Conservation (phyloP, 2,888 invertebrate genomes). For the Chirona hameri region DNA sequence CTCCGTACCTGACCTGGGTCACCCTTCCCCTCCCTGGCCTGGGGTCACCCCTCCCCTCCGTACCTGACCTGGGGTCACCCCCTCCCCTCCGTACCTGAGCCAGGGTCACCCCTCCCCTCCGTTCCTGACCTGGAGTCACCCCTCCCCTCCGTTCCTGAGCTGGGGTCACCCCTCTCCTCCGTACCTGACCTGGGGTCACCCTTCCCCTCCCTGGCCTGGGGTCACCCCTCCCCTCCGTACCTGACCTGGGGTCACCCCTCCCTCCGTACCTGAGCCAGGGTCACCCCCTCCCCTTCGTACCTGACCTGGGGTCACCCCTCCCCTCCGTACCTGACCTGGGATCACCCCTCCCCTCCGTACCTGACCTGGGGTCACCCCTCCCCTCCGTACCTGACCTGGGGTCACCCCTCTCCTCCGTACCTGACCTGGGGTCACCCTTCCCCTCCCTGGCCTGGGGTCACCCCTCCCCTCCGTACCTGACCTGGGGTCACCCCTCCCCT, state of each 20-base stretch:
- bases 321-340: too few species aligned
- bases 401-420: background rate
- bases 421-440: background rate
- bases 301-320: too few species aligned
- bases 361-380: background rate
- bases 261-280: background rate
- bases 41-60: background rate
- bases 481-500: background rate
- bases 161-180: background rate
- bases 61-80: background rate
- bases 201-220: too few species aligned
- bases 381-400: too few species aligned
- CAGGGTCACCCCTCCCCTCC: background rate
- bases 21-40: too few species aligned
- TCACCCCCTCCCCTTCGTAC: background rate
- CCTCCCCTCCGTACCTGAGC: too few species aligned
- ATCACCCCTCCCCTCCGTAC: background rate
- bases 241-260: background rate
- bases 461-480: background rate
- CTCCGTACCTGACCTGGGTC: background rate
- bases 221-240: background rate
- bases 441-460: too few species aligned
- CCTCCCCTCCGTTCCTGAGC: too few species aligned
- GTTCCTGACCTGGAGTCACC: background rate
- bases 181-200: background rate